These are phyloP conservation scores for Apodemus sylvaticus DNA, from an alignment of 2,113 vertebrate genomes.

Conservation along the genomic window DNA sequence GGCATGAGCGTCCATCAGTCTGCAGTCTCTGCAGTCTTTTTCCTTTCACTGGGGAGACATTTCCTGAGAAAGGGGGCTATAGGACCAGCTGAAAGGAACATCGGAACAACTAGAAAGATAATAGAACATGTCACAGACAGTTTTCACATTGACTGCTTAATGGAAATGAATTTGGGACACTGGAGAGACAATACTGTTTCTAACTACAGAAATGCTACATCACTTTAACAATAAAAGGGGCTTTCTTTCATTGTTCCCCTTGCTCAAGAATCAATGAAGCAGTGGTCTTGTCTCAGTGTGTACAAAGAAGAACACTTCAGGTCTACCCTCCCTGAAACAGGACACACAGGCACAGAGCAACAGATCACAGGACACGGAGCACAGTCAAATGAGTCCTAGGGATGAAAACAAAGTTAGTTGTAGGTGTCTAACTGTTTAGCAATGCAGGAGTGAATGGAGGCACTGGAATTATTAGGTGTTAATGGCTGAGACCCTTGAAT, in stretches of 20 bases:
- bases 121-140: constrained; percentile 60
- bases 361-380: constrained; percentile 36
- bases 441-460: not conserved
- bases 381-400: constrained; percentile 16
- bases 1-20: constrained; percentile 25
- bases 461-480: not conserved
- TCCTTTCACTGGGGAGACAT: constrained; percentile 49
- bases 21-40: constrained; percentile 19
- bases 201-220: not conserved
- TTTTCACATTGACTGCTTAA: constrained; percentile 57
- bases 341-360: constrained; percentile 21
- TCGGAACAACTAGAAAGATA: constrained; percentile 68
- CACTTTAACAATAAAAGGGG: not conserved
- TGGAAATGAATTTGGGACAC: constrained; percentile 12
- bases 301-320: not conserved
- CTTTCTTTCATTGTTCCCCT: not conserved
- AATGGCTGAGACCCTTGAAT: not conserved
- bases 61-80: constrained; percentile 60
- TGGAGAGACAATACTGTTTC: not conserved
- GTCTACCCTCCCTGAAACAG: constrained; percentile 41
- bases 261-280: not conserved
- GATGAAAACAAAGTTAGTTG: not conserved
- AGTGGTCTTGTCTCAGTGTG: not conserved
- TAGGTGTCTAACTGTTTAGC: not conserved
- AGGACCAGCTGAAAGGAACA: constrained; percentile 51